Evolutionary conservation across 2,113 vertebrate genomes (phyloP), one percentile per base, ranked within the genome.

Genomic region (Crotophaga sulcirostris): DNA sequence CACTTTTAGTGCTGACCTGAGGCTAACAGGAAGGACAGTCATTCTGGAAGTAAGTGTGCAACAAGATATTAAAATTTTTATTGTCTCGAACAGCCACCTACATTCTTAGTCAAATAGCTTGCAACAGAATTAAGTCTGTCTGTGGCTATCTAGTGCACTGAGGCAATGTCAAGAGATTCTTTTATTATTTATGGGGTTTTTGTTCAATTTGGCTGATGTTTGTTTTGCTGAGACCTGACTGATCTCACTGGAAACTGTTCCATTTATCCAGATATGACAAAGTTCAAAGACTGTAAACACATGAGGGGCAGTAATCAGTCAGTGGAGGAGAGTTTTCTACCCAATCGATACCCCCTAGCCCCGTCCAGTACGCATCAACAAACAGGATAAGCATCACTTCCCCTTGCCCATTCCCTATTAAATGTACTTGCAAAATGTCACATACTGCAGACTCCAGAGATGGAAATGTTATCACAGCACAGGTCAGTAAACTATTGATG

Each of bases 401-500:
- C 74, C 88, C 83, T 86, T 72, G 54, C 87, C 66, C 62, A 6
- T 7, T 77, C 40, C 45, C 72, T 34, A 44, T 47, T 55, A 84
- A 93, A 84, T 54, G 87, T 40, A 26, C 94, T 91, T 59, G 86
- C 84, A 89, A 97, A 97, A 97, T 86, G 91, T 96, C 94, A 96
- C 89, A 90, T 51, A 67, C 81, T 54, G 54, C 19, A 8, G 89
- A 59, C 78, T 76, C 80, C 76, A 88, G 96, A 97, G 96, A 95
- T 74, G 92, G 87, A 97, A 97, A 96, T 95, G 93, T 97, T 96
- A 97, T 95, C 94, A 95, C 80, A 96, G 73, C 84, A 95, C 83
- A 97, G 94, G 97, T 97, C 97, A 98, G 94, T 97, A 97, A 96
- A 92, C 72, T 94, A 94, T 97, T 96, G 95, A 97, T 95, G 89